Evolutionary conservation across 2,797 vertebrate species (phyloP).

Genomic region (Pipistrellus pygmaeus): DNA sequence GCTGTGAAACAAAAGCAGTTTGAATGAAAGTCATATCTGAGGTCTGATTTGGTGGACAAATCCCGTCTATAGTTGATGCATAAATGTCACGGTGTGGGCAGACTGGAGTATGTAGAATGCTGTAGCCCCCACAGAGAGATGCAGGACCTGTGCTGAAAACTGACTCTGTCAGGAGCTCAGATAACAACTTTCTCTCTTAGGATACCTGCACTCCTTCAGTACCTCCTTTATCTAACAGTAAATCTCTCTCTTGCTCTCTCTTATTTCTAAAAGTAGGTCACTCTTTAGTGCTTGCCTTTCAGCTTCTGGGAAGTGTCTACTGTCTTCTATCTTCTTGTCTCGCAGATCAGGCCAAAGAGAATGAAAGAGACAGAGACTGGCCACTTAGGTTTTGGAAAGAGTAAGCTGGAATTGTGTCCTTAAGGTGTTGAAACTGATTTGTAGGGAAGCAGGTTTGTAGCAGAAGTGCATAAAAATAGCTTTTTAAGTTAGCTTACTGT

Average conservation of each 20-base stretch:
- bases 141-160: neutral
- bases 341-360: slow-evolving; percentile 26
- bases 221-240: neutral
- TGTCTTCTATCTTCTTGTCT: slow-evolving; percentile 50
- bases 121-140: neutral
- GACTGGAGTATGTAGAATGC: neutral
- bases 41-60: neutral
- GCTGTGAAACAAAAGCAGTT: neutral
- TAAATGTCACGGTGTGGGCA: neutral
- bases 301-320: slow-evolving; percentile 40
- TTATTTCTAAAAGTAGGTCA: slow-evolving; percentile 78
- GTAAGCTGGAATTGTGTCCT: slow-evolving; percentile 34
- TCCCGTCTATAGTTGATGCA: neutral
- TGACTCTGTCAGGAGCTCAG: neutral
- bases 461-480: slow-evolving; percentile 11
- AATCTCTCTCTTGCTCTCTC: slow-evolving; percentile 42
- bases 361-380: slow-evolving; percentile 33
- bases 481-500: slow-evolving; percentile 26
- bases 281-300: slow-evolving; percentile 33
- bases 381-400: neutral
- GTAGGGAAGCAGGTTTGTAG: slow-evolving; percentile 14
- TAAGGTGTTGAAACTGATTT: slow-evolving; percentile 35
- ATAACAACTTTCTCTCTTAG: neutral
- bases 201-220: neutral
- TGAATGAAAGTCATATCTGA: neutral